phyloP scores from a whole-genome alignment of 2,797 vertebrate species.

The Hyperoplus lanceolatus region DNA sequence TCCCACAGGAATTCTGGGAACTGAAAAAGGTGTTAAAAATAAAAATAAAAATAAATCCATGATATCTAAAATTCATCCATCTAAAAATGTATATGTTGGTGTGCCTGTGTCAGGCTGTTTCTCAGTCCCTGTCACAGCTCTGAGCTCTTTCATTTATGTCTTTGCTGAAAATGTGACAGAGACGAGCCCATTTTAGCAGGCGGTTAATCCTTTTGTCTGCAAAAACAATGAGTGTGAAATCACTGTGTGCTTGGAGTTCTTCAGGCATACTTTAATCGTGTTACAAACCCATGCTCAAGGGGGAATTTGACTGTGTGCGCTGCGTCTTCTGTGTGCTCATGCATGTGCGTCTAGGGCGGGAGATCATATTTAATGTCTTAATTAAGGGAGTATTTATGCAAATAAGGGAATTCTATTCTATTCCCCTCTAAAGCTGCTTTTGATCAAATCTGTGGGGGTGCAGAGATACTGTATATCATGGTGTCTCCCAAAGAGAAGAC shows the following conservation, averaged over 20 bases:
- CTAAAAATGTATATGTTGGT: not conserved
- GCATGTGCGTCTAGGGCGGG: constrained; percentile 34
- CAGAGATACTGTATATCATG: constrained; percentile 44
- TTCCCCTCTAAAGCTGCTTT: constrained; percentile 51
- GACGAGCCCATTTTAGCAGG: constrained; percentile 23
- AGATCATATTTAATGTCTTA: constrained; percentile 79
- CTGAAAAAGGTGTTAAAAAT: not conserved
- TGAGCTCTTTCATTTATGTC: constrained; percentile 27
- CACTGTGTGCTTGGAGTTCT: constrained; percentile 56
- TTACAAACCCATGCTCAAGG: constrained; percentile 65
- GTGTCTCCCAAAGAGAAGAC: constrained; percentile 23
- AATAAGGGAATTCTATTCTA: constrained; percentile 60
- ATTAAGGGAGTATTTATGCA: constrained; percentile 78
- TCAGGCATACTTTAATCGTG: constrained; percentile 75
- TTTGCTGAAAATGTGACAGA: constrained; percentile 21
- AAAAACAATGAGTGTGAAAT: constrained; percentile 84
- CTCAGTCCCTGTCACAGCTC: constrained; percentile 3
- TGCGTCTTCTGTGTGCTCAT: constrained; percentile 35
- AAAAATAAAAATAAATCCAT: not conserved
- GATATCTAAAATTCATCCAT: not conserved
- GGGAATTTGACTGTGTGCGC: constrained; percentile 35
- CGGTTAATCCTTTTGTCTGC: constrained; percentile 71
- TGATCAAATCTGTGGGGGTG: constrained; percentile 36
- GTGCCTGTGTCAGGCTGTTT: not conserved
- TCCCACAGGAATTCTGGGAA: not conserved